Conservation (phyloP, 2,797 vertebrate genomes). For the Tokudaia muenninki region DNA sequence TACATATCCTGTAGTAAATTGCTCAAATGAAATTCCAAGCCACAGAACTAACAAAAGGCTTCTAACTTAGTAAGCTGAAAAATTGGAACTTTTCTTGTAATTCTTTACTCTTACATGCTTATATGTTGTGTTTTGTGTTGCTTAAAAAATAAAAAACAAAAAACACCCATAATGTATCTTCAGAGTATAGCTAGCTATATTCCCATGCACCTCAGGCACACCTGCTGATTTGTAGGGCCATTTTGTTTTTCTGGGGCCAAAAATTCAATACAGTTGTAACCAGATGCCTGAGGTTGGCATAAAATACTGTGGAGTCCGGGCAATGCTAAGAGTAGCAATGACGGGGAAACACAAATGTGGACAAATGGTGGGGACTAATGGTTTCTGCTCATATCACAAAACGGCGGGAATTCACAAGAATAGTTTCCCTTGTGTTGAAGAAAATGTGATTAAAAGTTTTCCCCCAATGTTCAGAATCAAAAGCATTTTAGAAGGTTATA, state of each 20-base stretch:
- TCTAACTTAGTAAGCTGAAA: constrained; percentile 86
- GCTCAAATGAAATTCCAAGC: constrained; percentile 89
- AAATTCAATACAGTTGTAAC: constrained; percentile 87
- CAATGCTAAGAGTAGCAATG: constrained; percentile 90
- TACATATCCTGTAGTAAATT: constrained; percentile 88
- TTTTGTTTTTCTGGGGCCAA: constrained; percentile 86
- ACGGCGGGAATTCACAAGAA: constrained; percentile 91
- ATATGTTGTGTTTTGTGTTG: constrained; percentile 83
- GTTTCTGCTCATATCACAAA: constrained; percentile 91
- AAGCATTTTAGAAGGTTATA: constrained; percentile 94
- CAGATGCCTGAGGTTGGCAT: constrained; percentile 89
- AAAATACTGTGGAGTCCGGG: constrained; percentile 89
- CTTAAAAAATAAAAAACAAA: neutral
- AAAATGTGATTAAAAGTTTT: constrained; percentile 91
- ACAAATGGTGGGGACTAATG: constrained; percentile 92
- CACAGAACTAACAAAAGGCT: constrained; percentile 89
- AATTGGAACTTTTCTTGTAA: constrained; percentile 86
- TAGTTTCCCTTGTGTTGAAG: constrained; percentile 91
- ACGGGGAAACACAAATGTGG: constrained; percentile 90
- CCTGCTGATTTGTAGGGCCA: constrained; percentile 85
- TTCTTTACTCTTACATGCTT: constrained; percentile 86
- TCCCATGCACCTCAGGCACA: constrained; percentile 87
- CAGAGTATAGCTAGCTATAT: constrained; percentile 87
- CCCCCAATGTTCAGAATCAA: constrained; percentile 92
- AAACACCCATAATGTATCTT: constrained; percentile 85